Conservation (phyloP, 1,140 invertebrate genomes). For the Penaeus indicus region DNA sequence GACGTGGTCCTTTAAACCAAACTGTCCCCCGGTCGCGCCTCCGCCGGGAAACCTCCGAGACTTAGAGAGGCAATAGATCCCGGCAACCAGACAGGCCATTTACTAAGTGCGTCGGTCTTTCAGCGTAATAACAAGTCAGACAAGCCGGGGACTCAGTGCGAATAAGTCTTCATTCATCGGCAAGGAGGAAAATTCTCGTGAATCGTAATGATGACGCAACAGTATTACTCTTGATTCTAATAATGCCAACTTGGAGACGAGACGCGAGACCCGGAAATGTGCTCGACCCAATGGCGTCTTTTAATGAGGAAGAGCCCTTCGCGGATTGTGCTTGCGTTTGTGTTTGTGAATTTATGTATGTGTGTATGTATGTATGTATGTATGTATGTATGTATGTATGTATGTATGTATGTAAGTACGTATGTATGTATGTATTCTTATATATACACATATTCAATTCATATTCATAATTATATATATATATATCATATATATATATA, state of each 20-base stretch:
- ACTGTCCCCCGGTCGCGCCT: too few relatives aligned
- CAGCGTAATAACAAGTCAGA: neutral
- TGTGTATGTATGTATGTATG: slow-evolving; percentile 40
- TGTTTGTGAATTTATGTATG: too few relatives aligned
- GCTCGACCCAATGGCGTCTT: too few relatives aligned
- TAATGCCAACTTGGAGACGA: neutral
- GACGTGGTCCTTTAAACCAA: too few relatives aligned
- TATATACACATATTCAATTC: neutral
- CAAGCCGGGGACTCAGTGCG: neutral
- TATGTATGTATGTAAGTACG: slow-evolving; percentile 31
- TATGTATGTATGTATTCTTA: slow-evolving; percentile 32
- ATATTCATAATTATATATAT: too few relatives aligned
- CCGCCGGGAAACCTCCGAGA: too few relatives aligned
- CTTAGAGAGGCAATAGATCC: too few relatives aligned
- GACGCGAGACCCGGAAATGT: neutral
- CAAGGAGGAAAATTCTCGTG: neutral
- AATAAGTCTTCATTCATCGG: neutral
- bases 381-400: slow-evolving; percentile 41
- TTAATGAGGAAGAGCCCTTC: too few relatives aligned
- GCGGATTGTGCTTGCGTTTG: too few relatives aligned
- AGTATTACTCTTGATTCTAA: neutral
- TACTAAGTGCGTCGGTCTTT: too few relatives aligned
- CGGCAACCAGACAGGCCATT: too few relatives aligned
- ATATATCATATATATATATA: too few relatives aligned
- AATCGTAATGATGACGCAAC: neutral